phyloP scores from a whole-genome alignment of 2,113 vertebrate genomes.

The Fregetta grallaria region DNA sequence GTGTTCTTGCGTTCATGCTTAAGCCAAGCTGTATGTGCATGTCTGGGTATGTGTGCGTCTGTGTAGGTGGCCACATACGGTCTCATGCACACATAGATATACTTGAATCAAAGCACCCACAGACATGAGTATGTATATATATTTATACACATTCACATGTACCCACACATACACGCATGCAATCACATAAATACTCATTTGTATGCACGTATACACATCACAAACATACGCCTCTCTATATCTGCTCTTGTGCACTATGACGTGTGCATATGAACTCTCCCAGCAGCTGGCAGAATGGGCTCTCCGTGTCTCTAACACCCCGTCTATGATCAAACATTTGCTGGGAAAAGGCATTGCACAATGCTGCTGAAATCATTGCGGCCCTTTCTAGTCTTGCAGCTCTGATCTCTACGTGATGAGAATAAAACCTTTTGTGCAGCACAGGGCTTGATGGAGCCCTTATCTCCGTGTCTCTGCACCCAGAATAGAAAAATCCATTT shows the following conservation, averaged over 20 bases:
- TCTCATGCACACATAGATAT: neutral
- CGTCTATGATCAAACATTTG: neutral
- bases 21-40: neutral
- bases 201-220: neutral
- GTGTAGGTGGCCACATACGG: neutral
- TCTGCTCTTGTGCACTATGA: neutral
- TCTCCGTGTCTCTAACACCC: neutral
- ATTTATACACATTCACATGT: neutral
- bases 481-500: slow-evolving; percentile 36
- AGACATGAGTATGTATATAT: neutral
- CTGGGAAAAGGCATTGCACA: slow-evolving; percentile 16
- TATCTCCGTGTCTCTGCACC: neutral
- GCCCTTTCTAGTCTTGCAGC: slow-evolving; percentile 27
- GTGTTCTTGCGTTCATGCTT: rapidly evolving
- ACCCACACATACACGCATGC: neutral
- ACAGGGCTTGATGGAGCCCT: slow-evolving; percentile 16
- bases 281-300: neutral
- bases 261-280: rapidly evolving
- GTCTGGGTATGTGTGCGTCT: neutral
- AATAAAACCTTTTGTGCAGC: slow-evolving; percentile 53
- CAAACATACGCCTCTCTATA: neutral
- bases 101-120: neutral
- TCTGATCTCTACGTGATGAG: neutral
- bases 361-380: neutral
- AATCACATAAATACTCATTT: neutral